Evolutionary conservation across 2,888 invertebrate species (phyloP), one percentile per base, ranked within the genome.

Genomic region (Arrhopalites spinosus): DNA sequence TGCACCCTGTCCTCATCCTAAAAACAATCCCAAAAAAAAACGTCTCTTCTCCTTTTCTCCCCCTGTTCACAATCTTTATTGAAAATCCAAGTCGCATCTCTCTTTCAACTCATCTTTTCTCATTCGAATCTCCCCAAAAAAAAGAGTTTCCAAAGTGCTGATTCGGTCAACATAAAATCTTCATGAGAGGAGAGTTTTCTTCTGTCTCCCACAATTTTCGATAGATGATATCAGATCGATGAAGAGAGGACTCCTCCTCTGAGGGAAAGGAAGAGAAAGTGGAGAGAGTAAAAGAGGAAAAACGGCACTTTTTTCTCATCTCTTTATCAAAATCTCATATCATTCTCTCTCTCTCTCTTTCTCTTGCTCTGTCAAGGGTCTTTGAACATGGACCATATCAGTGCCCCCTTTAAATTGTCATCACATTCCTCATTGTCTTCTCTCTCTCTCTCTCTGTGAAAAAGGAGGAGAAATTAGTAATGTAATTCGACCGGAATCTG

Each of bases 161-260:
- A 78, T 75, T 75, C 78, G 73, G 75, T 75, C 73, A 78, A 72
- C 75, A 75, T 75, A 70, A 78, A 75, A 68, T 70, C 75, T 73
- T 59, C 61, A 15, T 50, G 36, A 36, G 36, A 11, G 11, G 36
- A 36, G 5, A 71, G 74, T 77, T 71, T 68, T 36, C 30, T 23
- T 53, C 8, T 53, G 7, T 23, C 23, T 53, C 53, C 53, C 36
- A 36, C 3, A 36, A 36, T 36, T 36, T 36, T 36, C 36, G 36
- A 36, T 36, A 36, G 36, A 36, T 36, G 5, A 3, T 36, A 36
- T 36, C 36, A 36, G 36, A 36, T 36, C 36, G 36, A 36, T 36
- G 5, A n/a, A n/a, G n/a, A n/a, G n/a, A n/a, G n/a, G n/a, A n/a
- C n/a, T n/a, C n/a, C n/a, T n/a, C n/a, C n/a, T n/a, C n/a, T n/a